phyloP scores from a whole-genome alignment of 1,140 invertebrate genomes.

The Asobara japonica region DNA sequence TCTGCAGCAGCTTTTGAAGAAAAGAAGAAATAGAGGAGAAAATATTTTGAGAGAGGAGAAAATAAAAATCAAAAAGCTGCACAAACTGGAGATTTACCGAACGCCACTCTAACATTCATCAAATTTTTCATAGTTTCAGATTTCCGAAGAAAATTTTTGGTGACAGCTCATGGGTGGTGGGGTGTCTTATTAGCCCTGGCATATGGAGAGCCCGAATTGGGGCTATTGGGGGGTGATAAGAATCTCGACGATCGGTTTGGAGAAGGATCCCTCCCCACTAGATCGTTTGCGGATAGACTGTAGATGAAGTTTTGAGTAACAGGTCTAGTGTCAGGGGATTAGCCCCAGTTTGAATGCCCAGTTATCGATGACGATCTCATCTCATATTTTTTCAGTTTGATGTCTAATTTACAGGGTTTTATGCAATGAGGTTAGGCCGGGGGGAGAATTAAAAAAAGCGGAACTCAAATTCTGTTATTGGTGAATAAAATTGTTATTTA shows the following conservation, averaged over 20 bases:
- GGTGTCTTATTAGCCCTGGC: constrained; percentile 58
- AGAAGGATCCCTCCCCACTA: neutral
- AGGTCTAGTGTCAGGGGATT: constrained; percentile 65
- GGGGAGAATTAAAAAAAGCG: too few relatives aligned
- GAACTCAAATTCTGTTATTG: too few relatives aligned
- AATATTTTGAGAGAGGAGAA: too few relatives aligned
- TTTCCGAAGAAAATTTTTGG: constrained; percentile 66
- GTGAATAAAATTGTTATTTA: too few relatives aligned
- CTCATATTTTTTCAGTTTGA: neutral
- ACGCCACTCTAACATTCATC: neutral
- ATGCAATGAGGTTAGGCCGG: too few relatives aligned
- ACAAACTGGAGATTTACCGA: neutral
- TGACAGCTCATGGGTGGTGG: constrained; percentile 54
- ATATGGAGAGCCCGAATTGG: constrained; percentile 61
- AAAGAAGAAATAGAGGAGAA: too few relatives aligned
- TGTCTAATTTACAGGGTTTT: too few relatives aligned
- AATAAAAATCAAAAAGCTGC: too few relatives aligned
- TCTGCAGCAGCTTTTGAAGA: too few relatives aligned
- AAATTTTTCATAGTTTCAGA: constrained; percentile 30
- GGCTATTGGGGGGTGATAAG: constrained; percentile 55
- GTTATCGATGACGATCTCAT: neutral
- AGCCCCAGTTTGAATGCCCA: neutral
- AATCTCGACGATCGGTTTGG: constrained; percentile 1
- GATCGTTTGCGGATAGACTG: constrained; percentile 28
- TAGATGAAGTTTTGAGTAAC: constrained; percentile 49